phyloP scores from a whole-genome alignment of 2,888 invertebrate genomes.

The Trichacis sp. region DNA sequence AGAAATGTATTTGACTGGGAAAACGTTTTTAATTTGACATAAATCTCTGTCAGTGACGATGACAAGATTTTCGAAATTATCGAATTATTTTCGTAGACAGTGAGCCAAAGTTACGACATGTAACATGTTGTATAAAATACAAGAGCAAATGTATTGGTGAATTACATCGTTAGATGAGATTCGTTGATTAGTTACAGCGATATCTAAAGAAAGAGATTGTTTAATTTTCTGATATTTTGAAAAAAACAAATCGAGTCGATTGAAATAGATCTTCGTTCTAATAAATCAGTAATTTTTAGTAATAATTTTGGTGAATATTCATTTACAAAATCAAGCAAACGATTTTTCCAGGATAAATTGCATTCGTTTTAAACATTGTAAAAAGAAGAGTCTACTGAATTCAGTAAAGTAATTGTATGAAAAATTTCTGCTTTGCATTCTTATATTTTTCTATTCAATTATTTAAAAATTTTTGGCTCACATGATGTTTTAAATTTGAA shows the following conservation, averaged over 20 bases:
- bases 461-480: no score
- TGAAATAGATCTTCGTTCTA: no score
- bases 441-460: no score
- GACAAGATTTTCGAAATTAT: neutral
- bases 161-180: neutral
- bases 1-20: neutral
- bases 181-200: neutral
- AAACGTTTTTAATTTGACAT: neutral
- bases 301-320: no score
- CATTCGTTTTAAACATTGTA: no score
- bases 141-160: neutral
- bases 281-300: no score
- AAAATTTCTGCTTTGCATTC: neutral
- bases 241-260: no score
- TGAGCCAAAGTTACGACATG: neutral
- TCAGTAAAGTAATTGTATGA: neutral
- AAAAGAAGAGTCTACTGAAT: neutral
- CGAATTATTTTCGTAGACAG: neutral
- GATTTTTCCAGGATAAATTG: no score
- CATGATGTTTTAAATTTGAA: no score
- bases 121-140: neutral
- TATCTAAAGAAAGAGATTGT: no score
- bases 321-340: no score
- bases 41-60: neutral
- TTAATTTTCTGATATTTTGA: no score